Evolutionary conservation across 2,888 invertebrate genomes (phyloP).

Genomic region (Dasypogon diadema): DNA sequence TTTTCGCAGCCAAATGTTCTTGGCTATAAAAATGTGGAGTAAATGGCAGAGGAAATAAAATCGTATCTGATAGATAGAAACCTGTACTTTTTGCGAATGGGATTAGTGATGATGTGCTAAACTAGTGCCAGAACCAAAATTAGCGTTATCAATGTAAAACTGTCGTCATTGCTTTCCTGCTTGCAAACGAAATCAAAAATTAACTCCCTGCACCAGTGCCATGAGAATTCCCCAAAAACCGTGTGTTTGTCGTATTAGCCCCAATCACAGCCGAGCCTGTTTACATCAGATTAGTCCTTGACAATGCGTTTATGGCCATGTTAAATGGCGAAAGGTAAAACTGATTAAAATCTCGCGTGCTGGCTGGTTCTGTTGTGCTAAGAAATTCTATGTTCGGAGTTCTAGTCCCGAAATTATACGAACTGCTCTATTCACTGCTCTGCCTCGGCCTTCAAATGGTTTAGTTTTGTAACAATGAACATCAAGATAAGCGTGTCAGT

Average conservation of each 20-base stretch:
- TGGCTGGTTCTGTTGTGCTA: slow-evolving; percentile 9
- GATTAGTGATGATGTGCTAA: too few species aligned
- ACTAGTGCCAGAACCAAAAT: too few species aligned
- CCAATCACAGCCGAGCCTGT: slow-evolving; percentile 8
- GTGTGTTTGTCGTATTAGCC: not conserved
- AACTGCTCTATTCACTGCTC: not conserved
- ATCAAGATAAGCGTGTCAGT: not conserved
- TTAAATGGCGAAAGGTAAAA: slow-evolving; percentile 38
- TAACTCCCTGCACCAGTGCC: slow-evolving; percentile 1
- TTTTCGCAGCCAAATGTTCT: too few species aligned
- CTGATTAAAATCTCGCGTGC: slow-evolving; percentile 45
- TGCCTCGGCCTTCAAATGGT: not conserved
- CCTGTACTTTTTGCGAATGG: too few species aligned
- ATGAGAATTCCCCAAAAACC: not conserved
- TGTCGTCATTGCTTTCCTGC: not conserved
- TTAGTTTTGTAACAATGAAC: not conserved
- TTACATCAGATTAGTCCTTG: slow-evolving; percentile 35
- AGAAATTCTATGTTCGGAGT: slow-evolving; percentile 5
- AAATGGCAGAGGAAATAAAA: too few species aligned
- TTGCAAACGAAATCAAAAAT: not conserved
- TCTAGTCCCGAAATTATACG: slow-evolving; percentile 3
- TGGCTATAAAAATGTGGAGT: too few species aligned
- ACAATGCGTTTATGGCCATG: slow-evolving; percentile 43
- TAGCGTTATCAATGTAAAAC: not conserved
- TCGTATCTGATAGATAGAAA: too few species aligned